A percentile compares a stretch with the other conserved stretches of the same genome.
These are phyloP conservation scores for Dryomyza anilis DNA, from an alignment of 2,888 invertebrate genomes.

Conservation along the genomic window DNA sequence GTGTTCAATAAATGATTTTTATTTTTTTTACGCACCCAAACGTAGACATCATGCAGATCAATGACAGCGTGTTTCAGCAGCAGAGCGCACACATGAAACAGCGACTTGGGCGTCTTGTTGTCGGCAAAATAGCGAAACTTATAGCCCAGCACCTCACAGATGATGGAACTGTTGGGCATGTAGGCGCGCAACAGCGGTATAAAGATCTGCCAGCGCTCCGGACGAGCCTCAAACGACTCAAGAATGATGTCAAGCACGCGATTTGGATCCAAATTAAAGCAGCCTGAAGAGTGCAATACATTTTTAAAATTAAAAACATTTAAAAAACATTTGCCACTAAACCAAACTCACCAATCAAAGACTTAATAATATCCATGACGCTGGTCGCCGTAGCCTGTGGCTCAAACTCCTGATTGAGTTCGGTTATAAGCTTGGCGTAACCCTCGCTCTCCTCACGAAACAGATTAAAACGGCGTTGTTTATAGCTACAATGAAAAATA, in stretches of 20 bases:
- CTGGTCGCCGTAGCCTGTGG: constrained; percentile 65
- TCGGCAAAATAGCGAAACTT: constrained; percentile 78
- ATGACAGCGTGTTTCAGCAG: constrained; percentile 88
- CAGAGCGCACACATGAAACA: constrained; percentile 89
- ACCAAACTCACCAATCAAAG: constrained; percentile 77
- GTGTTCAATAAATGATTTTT: constrained; percentile 2
- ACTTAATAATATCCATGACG: constrained; percentile 87
- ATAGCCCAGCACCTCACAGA: constrained; percentile 94
- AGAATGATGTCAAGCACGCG: constrained; percentile 94
- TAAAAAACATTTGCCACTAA: background rate
- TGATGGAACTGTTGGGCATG: constrained; percentile 84
- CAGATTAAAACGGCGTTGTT: constrained; percentile 98
- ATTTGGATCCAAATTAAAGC: constrained; percentile 99
- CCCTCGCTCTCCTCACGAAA: constrained; percentile 99
- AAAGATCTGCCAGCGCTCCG: constrained; percentile 79
- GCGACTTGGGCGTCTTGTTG: constrained; percentile 73
- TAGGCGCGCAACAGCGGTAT: constrained; percentile 86
- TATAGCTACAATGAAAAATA: constrained; percentile 74
- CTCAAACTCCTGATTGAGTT: constrained; percentile 80
- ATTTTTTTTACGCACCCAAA: constrained; percentile 73
- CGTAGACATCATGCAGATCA: constrained; percentile 84
- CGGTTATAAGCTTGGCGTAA: constrained; percentile 93
- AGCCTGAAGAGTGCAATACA: constrained; percentile 69
- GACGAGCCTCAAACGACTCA: constrained; percentile 92
- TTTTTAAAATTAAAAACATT: background rate